phyloP scores from a whole-genome alignment of 2,113 vertebrate species.

The Pica pica region DNA sequence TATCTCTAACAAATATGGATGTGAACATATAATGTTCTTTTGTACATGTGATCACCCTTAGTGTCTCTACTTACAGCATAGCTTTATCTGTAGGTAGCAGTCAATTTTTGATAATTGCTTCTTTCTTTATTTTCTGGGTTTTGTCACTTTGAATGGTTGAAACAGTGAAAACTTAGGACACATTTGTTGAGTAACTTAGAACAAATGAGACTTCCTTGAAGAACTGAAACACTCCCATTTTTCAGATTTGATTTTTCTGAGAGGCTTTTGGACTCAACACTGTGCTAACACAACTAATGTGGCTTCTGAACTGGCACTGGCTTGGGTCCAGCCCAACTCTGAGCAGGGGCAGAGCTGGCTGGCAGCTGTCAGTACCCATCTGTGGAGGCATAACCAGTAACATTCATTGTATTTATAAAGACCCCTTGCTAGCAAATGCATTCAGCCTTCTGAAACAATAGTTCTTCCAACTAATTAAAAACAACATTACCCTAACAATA shows the following conservation, averaged over 20 bases:
- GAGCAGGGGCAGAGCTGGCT: constrained; percentile 2
- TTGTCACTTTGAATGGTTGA: not conserved
- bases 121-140: not conserved
- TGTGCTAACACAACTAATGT: not conserved
- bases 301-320: not conserved
- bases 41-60: not conserved
- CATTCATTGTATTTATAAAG: not conserved
- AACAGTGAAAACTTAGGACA: not conserved
- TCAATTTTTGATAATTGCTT: not conserved
- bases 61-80: not conserved
- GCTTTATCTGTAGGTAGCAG: not conserved
- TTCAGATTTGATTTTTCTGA: not conserved
- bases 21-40: not conserved
- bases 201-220: not conserved
- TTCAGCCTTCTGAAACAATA: constrained; percentile 50
- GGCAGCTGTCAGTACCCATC: constrained; percentile 45
- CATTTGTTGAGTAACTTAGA: not conserved
- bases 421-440: constrained; percentile 12
- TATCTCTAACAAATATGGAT: not conserved
- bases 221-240: not conserved
- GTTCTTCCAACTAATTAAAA: constrained; percentile 47
- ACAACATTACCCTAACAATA: not conserved
- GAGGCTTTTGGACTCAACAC: not conserved
- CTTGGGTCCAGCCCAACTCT: not conserved
- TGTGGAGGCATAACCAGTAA: constrained; percentile 2